Percentiles rank a stretch among this genome's conserved stretches.
Conservation (phyloP, 2,888 invertebrate genomes). For the Caenorhabditis doughertyi region DNA sequence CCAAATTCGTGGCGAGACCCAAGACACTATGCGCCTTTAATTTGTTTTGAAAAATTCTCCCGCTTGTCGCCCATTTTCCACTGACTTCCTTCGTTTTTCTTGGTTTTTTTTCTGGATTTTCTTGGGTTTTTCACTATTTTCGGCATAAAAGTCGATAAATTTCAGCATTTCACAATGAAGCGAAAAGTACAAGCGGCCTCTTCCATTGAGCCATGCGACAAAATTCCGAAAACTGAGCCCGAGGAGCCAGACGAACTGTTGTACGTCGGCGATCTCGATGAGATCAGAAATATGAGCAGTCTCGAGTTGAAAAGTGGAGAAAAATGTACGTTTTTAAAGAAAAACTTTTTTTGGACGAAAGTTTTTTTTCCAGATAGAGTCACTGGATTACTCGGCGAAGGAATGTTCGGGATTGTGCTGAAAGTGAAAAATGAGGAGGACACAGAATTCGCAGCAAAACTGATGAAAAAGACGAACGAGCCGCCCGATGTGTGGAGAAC, state of each 20-base stretch:
- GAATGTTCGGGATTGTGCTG: constrained; percentile 11
- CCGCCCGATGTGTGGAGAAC: constrained; percentile 6
- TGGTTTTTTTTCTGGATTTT: background rate
- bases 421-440: background rate
- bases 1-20: background rate
- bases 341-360: background rate
- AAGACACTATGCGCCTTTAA: constrained; percentile 16
- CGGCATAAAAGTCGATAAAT: too few relatives aligned
- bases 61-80: background rate
- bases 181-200: too few relatives aligned
- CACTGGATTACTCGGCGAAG: background rate
- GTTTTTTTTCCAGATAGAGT: background rate
- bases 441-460: background rate
- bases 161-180: too few relatives aligned
- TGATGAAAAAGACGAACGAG: constrained; percentile 7
- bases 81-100: background rate
- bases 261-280: too few relatives aligned
- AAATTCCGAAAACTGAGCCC: too few relatives aligned
- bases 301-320: background rate
- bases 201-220: too few relatives aligned
- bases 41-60: background rate
- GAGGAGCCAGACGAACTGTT: too few relatives aligned
- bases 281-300: too few relatives aligned
- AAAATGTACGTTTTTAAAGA: background rate
- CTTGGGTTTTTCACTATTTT: too few relatives aligned